A percentile compares a stretch with the other conserved stretches of the same genome.
phyloP scores from a whole-genome alignment of 2,888 invertebrate genomes.

The Napeogenes sylphis region DNA sequence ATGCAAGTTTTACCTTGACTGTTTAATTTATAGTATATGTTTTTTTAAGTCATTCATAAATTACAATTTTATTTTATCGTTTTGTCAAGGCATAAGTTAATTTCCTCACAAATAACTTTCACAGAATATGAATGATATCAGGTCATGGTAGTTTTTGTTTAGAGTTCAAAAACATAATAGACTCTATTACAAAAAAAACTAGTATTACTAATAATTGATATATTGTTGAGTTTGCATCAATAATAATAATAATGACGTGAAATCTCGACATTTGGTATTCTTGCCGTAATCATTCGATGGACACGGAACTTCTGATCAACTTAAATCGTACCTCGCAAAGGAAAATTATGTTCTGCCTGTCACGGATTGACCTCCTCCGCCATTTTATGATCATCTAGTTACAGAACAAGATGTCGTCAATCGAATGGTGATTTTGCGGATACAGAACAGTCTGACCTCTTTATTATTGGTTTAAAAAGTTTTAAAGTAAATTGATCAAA shows the following conservation, averaged over 20 bases:
- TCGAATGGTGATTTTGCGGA: slow-evolving; percentile 18
- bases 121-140: no score
- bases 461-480: not conserved
- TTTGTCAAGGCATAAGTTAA: not conserved
- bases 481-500: not conserved
- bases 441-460: slow-evolving; percentile 14
- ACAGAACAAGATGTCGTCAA: slow-evolving; percentile 19
- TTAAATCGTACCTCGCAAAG: slow-evolving; percentile 24
- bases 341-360: slow-evolving; percentile 31
- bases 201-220: no score
- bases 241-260: not conserved
- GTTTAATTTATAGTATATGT: not conserved
- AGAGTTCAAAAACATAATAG: no score
- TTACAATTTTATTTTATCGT: not conserved
- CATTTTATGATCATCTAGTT: slow-evolving; percentile 22
- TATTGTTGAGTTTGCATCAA: no score
- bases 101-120: not conserved
- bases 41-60: not conserved
- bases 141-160: no score
- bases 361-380: slow-evolving; percentile 31
- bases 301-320: slow-evolving; percentile 23
- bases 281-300: slow-evolving; percentile 10
- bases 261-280: not conserved
- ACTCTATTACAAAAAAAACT: no score
- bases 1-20: not conserved